These are phyloP conservation scores for Gryllus bimaculatus DNA, from an alignment of 1,140 invertebrate species.

Conservation along the genomic window DNA sequence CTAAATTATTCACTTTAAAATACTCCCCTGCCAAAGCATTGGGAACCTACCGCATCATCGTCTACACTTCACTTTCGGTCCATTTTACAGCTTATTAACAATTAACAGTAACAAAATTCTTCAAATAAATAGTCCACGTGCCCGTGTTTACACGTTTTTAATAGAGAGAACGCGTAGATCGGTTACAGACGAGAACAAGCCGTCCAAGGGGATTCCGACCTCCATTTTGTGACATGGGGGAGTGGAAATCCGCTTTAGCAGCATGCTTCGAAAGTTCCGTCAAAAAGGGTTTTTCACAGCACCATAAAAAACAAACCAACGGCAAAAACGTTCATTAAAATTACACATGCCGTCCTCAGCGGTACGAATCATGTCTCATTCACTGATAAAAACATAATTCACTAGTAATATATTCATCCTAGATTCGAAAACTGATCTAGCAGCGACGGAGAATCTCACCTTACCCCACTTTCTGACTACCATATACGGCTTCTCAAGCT, in stretches of 20 bases:
- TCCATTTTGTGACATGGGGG: slow-evolving; percentile 47
- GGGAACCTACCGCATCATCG: not conserved
- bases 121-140: not conserved
- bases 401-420: slow-evolving; percentile 20
- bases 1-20: not conserved
- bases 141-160: not conserved
- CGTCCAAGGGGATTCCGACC: slow-evolving; percentile 29
- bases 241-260: slow-evolving; percentile 40
- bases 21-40: not conserved
- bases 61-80: not conserved
- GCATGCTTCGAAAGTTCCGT: slow-evolving; percentile 39
- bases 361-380: not conserved
- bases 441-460: slow-evolving; percentile 22
- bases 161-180: not conserved
- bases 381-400: slow-evolving; percentile 14
- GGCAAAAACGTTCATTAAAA: not conserved
- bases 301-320: slow-evolving; percentile 3
- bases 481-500: slow-evolving; percentile 21
- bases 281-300: slow-evolving; percentile 28
- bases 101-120: not conserved
- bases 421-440: slow-evolving; percentile 23
- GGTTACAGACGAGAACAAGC: slow-evolving; percentile 9
- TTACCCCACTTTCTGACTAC: slow-evolving; percentile 22
- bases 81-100: not conserved
- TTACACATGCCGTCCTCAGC: not conserved